Evolutionary conservation across 1,140 invertebrate species (phyloP).

Genomic region (Aphaenogaster rudis): DNA sequence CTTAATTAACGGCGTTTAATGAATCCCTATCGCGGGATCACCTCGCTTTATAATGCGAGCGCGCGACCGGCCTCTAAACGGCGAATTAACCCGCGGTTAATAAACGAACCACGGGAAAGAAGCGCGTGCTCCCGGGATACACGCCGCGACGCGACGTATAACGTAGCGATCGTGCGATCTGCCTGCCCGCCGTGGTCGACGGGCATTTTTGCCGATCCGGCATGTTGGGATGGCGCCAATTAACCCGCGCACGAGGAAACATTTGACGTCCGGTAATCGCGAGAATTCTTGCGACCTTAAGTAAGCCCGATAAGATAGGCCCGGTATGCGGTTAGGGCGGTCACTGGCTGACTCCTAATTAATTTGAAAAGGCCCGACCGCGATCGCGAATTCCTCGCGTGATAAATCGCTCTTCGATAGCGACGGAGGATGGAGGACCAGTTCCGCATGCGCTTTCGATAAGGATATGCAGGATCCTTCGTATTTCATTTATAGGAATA

Average conservation of each 20-base stretch:
- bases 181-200: slow-evolving; percentile 27
- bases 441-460: slow-evolving; percentile 14
- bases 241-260: slow-evolving; percentile 40
- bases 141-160: not conserved
- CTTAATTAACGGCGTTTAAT: slow-evolving; percentile 87
- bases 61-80: slow-evolving; percentile 79
- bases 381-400: slow-evolving; percentile 9
- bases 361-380: slow-evolving; percentile 20
- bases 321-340: slow-evolving; percentile 38
- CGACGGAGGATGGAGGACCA: not conserved
- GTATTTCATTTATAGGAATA: not conserved
- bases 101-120: slow-evolving; percentile 80
- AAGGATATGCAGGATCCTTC: not conserved
- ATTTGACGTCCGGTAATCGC: slow-evolving; percentile 58
- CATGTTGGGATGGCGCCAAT: slow-evolving; percentile 46
- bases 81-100: slow-evolving; percentile 85
- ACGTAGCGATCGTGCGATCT: slow-evolving; percentile 67
- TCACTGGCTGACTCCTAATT: slow-evolving; percentile 22
- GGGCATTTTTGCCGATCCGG: slow-evolving; percentile 6
- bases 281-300: slow-evolving; percentile 55
- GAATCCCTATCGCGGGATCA: slow-evolving; percentile 85
- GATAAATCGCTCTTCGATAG: slow-evolving; percentile 4
- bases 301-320: slow-evolving; percentile 48
- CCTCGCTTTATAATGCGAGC: slow-evolving; percentile 82
- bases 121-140: slow-evolving; percentile 76